Evolutionary conservation across 2,888 invertebrate genomes (phyloP), one percentile per base, ranked within the genome.

Genomic region (Axea sp.): DNA sequence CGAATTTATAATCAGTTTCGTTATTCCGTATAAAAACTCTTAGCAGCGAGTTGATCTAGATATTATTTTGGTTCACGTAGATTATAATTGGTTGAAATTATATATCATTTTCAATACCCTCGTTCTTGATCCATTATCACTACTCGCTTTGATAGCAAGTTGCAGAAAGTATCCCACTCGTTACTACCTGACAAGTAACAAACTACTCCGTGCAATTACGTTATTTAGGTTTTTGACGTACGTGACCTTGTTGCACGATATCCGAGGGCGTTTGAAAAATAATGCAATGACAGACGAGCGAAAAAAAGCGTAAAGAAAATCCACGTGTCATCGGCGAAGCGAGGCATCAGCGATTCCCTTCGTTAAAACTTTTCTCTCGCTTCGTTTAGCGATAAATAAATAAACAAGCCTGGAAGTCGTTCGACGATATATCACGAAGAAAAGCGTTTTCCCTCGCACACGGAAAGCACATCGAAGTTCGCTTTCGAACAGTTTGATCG

Each of bases 101-200:
- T 47, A 60, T 60, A 37, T 60, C 60, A 37, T 60, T 47, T 60
- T 37, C 35, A 47, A 60, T 60, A 30, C 28, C 35, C 35, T 60
- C 26, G 47, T 60, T 47, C 19, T 19, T 15, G 37, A 45, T 28
- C 59, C 59, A 59, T 59, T 59, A 59, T 45, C 59, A 59, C 59
- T 45, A 31, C 12, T 45, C 45, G 33, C 31, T 57, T 43, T 43
- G 31, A 57, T 39, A 14, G 57, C 57, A 15, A 43, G 33, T 19
- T 37, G 47, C 28, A 47, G 28, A 35, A 60, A 45, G 33, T 59
- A 35, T 59, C 22, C 22, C 24, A 24, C 37, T 26, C 41, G 30
- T 59, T 59, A 45, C 45, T 33, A 59, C 26, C 45, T 24, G 57
- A 47, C 59, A 47, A 45, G 35, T n/a, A 35, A 43, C 45, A 41